Conservation (phyloP, 2,113 vertebrate species). For the Strix uralensis region DNA sequence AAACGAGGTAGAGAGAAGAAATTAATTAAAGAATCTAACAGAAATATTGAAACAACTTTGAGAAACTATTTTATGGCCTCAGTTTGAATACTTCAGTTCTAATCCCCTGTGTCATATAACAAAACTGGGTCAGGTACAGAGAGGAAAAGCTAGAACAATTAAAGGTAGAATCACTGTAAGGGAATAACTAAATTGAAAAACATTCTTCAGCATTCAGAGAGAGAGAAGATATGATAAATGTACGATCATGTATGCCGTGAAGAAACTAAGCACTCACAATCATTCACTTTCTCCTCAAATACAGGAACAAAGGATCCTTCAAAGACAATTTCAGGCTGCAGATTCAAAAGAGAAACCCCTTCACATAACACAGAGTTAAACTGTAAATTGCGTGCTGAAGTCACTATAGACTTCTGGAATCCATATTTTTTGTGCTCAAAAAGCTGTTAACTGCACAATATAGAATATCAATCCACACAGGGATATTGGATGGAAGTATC, state of each 20-base stretch:
- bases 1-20: neutral
- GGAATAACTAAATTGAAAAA: neutral
- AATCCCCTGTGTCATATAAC: neutral
- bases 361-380: neutral
- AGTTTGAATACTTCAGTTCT: neutral
- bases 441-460: neutral
- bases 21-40: neutral
- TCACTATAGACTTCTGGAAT: neutral
- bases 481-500: neutral
- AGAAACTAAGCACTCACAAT: rapidly evolving
- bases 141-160: neutral
- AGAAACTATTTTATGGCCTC: neutral
- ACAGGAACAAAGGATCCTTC: neutral
- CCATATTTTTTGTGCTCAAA: neutral
- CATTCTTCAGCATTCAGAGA: neutral
- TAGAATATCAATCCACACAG: neutral
- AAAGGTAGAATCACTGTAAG: neutral
- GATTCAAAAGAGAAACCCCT: neutral
- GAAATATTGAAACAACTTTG: neutral
- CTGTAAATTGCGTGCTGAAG: neutral
- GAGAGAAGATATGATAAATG: neutral
- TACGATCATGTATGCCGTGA: neutral
- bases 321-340: neutral
- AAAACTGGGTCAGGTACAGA: neutral
- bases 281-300: neutral